phyloP scores from a whole-genome alignment of 2,888 invertebrate species.

The Campoplex capitator region DNA sequence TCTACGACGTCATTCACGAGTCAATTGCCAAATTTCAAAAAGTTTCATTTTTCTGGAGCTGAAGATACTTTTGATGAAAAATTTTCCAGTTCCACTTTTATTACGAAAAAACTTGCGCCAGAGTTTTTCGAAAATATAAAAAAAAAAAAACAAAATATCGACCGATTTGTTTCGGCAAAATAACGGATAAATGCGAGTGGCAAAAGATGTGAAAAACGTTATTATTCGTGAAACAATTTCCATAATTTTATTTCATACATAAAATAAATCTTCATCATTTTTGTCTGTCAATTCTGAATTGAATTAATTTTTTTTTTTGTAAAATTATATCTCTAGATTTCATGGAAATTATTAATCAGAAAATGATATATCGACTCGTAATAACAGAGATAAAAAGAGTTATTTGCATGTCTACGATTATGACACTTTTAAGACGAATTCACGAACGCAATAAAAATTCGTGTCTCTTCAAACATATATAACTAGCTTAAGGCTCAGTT shows the following conservation, averaged over 20 bases:
- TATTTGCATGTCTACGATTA: not conserved
- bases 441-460: constrained; percentile 1
- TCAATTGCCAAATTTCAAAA: no score
- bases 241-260: not conserved
- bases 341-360: not conserved
- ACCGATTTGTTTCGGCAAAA: not conserved
- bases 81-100: no score
- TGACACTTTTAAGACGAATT: not conserved
- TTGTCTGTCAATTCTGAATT: not conserved
- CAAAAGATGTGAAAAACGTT: not conserved
- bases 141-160: not conserved
- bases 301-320: not conserved
- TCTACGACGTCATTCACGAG: not conserved
- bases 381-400: not conserved
- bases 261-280: not conserved
- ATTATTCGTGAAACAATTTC: not conserved
- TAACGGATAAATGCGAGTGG: not conserved
- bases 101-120: not conserved
- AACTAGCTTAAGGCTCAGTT: not conserved
- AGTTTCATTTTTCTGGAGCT: no score
- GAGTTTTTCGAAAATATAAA: not conserved
- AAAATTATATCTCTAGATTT: not conserved
- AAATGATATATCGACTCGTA: not conserved
- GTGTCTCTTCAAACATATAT: not conserved
- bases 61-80: no score